A percentile compares a stretch with the other conserved stretches of the same genome.
Evolutionary conservation across 2,888 invertebrate genomes (phyloP).

Genomic region (Machimus atricapillus): DNA sequence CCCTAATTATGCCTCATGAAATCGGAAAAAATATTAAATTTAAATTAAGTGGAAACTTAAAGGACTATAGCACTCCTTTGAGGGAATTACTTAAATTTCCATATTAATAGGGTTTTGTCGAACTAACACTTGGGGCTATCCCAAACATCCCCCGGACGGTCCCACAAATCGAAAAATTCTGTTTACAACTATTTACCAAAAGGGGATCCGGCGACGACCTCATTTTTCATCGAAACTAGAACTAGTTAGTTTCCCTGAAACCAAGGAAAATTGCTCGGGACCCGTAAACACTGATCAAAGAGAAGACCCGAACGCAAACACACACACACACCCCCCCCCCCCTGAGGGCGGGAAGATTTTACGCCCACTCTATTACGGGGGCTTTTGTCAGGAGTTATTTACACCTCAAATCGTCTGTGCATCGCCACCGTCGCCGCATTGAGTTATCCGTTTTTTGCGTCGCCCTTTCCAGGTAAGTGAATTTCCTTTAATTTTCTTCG

Average conservation of each 20-base stretch:
- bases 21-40: neutral
- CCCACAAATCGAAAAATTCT: neutral
- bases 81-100: neutral
- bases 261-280: neutral
- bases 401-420: neutral
- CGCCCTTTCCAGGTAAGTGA: neutral
- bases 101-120: neutral
- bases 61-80: neutral
- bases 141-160: neutral
- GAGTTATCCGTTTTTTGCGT: neutral
- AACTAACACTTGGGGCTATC: neutral
- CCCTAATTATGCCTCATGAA: neutral
- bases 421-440: neutral
- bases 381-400: neutral
- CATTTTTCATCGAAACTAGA: neutral
- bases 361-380: neutral
- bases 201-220: neutral
- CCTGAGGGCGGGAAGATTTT: neutral
- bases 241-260: neutral
- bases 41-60: neutral
- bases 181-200: neutral
- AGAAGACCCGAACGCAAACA: neutral
- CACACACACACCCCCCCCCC: neutral
- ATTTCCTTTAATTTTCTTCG: slow-evolving; percentile 2
- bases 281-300: neutral